A percentile compares a stretch with the other conserved stretches of the same genome.
Evolutionary conservation across 2,113 vertebrate species (phyloP).

Genomic region (Dasyurus viverrinus): DNA sequence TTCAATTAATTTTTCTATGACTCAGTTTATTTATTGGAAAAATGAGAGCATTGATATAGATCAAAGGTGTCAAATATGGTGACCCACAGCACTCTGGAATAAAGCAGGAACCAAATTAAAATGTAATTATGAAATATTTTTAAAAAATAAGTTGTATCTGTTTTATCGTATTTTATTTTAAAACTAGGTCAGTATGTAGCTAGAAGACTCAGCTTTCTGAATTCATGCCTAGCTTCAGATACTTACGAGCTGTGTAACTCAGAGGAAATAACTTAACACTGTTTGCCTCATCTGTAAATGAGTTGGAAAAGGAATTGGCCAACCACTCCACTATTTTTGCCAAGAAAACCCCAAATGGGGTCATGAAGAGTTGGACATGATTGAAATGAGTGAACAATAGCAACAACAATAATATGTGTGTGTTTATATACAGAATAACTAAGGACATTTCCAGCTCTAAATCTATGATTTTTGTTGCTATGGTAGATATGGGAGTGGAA

Average conservation of each 20-base stretch:
- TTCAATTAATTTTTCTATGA: neutral
- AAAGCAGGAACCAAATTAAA: neutral
- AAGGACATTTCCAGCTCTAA: neutral
- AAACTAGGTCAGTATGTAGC: neutral
- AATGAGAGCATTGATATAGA: neutral
- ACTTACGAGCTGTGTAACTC: neutral
- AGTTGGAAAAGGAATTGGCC: neutral
- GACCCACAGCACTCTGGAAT: neutral
- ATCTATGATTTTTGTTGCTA: neutral
- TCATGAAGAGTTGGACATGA: too few species aligned
- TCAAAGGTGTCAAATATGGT: neutral
- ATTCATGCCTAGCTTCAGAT: neutral
- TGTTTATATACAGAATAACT: neutral
- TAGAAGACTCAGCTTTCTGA: neutral
- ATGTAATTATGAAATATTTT: neutral
- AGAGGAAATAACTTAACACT: neutral
- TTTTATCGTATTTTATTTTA: neutral
- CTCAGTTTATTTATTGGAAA: neutral
- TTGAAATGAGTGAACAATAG: neutral
- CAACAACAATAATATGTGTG: neutral
- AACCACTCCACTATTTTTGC: neutral
- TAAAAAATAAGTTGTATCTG: neutral
- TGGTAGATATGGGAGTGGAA: neutral
- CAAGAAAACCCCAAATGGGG: neutral
- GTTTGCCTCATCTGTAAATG: neutral